These are phyloP conservation scores for Xiphorhynchus elegans DNA, from an alignment of 2,113 vertebrate genomes.

Conservation along the genomic window DNA sequence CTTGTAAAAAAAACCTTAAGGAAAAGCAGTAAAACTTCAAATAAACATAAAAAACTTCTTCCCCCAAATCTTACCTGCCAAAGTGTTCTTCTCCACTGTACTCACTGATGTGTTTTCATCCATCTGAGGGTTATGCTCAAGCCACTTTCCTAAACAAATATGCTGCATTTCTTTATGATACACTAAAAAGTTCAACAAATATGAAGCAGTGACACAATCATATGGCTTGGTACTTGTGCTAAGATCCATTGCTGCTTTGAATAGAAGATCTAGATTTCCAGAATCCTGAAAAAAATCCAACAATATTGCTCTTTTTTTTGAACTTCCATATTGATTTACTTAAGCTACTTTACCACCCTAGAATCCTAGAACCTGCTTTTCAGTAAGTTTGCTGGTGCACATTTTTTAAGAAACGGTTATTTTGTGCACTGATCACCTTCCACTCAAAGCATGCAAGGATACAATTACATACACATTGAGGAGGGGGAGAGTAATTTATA, in stretches of 20 bases:
- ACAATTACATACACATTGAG: not conserved
- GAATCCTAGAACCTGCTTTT: not conserved
- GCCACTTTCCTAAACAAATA: slow-evolving; percentile 58
- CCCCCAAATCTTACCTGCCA: slow-evolving; percentile 79
- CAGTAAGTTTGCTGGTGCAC: not conserved
- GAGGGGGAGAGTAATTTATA: not conserved
- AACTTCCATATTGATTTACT: not conserved
- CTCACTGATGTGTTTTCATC: not conserved
- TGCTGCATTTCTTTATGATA: slow-evolving; percentile 74
- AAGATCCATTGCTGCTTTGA: slow-evolving; percentile 86
- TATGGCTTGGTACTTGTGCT: slow-evolving; percentile 94
- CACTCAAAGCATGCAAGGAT: not conserved
- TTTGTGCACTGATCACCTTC: not conserved
- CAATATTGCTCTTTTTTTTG: not conserved
- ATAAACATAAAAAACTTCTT: not conserved
- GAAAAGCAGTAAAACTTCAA: not conserved
- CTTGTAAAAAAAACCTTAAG: not conserved
- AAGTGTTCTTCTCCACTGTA: slow-evolving; percentile 83
- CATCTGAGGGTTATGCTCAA: not conserved
- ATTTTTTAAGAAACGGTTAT: not conserved
- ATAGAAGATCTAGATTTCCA: slow-evolving; percentile 71
- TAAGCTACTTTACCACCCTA: not conserved
- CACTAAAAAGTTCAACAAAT: slow-evolving; percentile 87
- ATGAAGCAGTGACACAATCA: slow-evolving; percentile 90
- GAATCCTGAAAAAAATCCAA: slow-evolving; percentile 69